phyloP scores from a whole-genome alignment of 2,797 vertebrate species.

The Coendou prehensilis region DNA sequence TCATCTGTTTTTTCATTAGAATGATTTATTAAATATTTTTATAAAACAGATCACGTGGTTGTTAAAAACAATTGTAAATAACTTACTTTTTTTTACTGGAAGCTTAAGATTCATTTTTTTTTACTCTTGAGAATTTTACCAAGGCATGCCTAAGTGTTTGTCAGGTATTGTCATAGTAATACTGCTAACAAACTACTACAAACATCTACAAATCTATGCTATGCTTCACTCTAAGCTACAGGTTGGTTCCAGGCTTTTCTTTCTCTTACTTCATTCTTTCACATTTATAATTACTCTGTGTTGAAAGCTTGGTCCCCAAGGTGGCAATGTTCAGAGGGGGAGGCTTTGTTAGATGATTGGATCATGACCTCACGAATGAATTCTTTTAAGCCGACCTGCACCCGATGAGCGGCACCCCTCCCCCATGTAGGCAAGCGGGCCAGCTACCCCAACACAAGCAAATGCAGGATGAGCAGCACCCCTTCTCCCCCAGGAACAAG shows the following conservation, averaged over 20 bases:
- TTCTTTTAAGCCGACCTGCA: too few relatives aligned
- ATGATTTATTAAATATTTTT: slow-evolving; percentile 53
- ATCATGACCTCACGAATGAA: too few relatives aligned
- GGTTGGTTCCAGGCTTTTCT: neutral
- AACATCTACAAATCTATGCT: slow-evolving; percentile 13
- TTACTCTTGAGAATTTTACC: slow-evolving; percentile 41
- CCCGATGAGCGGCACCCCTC: too few relatives aligned
- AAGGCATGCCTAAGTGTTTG: neutral
- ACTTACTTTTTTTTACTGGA: slow-evolving; percentile 46
- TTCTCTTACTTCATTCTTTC: neutral
- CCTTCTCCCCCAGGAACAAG: too few relatives aligned
- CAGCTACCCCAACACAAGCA: too few relatives aligned
- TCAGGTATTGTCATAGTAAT: slow-evolving; percentile 5
- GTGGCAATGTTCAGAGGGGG: neutral
- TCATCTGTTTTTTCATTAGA: neutral
- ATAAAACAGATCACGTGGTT: neutral
- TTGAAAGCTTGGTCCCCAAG: neutral
- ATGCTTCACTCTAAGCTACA: neutral
- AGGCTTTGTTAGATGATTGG: too few relatives aligned
- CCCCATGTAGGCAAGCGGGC: too few relatives aligned
- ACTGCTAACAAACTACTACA: neutral
- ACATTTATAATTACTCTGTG: neutral
- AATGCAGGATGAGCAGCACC: too few relatives aligned
- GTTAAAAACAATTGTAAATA: slow-evolving; percentile 26
- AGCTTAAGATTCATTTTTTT: slow-evolving; percentile 30